Base-by-base conservation (phyloP, 2,113 vertebrate species). In the Etia nguti region DNA sequence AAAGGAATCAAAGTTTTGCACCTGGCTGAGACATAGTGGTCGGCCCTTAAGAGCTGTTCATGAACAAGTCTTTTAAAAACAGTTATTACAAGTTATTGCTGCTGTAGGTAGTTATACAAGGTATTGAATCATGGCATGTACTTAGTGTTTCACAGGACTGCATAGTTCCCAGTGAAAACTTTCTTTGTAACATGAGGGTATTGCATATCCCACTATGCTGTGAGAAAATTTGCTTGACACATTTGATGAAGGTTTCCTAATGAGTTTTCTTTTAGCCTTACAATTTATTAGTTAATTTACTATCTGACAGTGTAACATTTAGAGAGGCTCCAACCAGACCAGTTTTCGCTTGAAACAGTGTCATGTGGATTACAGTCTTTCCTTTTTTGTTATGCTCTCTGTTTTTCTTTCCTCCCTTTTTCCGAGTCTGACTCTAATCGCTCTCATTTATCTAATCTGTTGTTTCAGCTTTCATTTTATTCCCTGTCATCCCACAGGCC, bases 201-300 rank as follows among this genome's bases (percentile, higher is more conserved):
- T 31, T 52, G 18, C 52, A 52, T 77, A 77, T 77, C 4, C 18
- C 26, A n/a, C 48, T n/a, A 77, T 77, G 73, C 26, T 52, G 46
- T 77, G 73, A 34, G 46, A 56, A 55, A 62, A 4, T 5, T 20
- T 29, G 57, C 81, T 59, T 82, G 62, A 87, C 12, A 48, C 85
- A 15, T 26, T 38, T n/a, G 13, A 70, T 34, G 56, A 34, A 56
- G 6, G 18, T 82, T 59, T 7, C 57, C 62, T 83, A 75, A 77
- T 68, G 48, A 59, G 52, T 80, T 52, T 80, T 83, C 75, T 87
- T 79, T 91, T 55, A 89, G 70, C 85, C 38, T 10, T 52, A 43
- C 11, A 43, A 22, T 43, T 79, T 75, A 54, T 52, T 81, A 75
- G 24, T 75, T 29, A 75, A 50, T 48, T 50, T 75, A 83, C 16